Evolutionary conservation across 2,113 vertebrate species (phyloP), one percentile per base, ranked within the genome.

Genomic region (Pangasianodon gigas): DNA sequence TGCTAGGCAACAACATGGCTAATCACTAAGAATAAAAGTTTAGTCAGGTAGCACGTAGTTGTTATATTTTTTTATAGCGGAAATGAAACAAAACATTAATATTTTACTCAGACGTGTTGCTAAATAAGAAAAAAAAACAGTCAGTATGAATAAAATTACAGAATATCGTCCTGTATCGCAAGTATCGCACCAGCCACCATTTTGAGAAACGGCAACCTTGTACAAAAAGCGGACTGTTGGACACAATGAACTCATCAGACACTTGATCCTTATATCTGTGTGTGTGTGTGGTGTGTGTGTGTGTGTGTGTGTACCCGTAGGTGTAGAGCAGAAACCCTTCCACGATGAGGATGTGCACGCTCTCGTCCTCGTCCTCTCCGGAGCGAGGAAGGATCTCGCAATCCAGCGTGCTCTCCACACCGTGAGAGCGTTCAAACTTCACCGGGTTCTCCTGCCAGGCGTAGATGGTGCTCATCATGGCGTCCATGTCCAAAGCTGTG

Each of bases 271-370:
- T 21, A 6, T 24, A 37, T 29, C 1, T 79, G 11, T 29, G 77
- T 51, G 79, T n/a, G 29, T 54, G 46, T 18, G 48, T n/a, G 21
- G 29, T 54, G 46, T 18, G 48, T n/a, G 21, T 81, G 46, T n/a
- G 65, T 56, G n/a, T 26, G 60, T 1, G 65, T 48, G 26, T 29
- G 26, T 69, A 99, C 98, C 93, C 93, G 83, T 98, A 97, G 91
- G 96, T 99, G 95, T 99, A 99, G 65, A 99, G 97, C 74, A 99
- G 95, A 85, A 99, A 99, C 85, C 98, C 98, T 91, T 99, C 98
- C 84, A 99, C 95, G 48, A 99, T 97, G 54, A 99, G 98, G 93
- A 99, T 96, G 93, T 97, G 98, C 90, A 95, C 90, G 32, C 94
- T 95, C 90, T 97, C 94, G 54, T 95, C 92, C 85, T 93, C 94